Percentiles rank a stretch among this genome's conserved stretches.
Evolutionary conservation across 2,888 invertebrate species (phyloP).

Genomic region (Melipona bicolor): DNA sequence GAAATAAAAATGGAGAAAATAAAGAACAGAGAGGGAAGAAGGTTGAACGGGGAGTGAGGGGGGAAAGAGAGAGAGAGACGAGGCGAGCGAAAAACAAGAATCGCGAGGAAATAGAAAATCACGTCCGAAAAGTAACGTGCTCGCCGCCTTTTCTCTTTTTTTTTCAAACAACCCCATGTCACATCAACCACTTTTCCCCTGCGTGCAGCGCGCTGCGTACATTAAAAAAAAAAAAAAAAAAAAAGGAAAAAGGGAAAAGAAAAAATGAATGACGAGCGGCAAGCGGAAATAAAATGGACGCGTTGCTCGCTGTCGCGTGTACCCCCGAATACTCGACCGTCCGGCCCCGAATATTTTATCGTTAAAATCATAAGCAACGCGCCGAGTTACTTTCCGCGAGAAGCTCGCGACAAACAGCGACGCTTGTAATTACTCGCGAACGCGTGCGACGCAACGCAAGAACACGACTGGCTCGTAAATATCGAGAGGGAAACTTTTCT

Average conservation of each 20-base stretch:
- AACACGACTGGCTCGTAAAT: constrained; percentile 17
- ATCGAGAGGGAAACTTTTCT: background rate
- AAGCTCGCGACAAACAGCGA: background rate
- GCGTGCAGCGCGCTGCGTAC: background rate
- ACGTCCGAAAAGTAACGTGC: constrained; percentile 39
- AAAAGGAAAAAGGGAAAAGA: fast-evolving
- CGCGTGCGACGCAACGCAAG: background rate
- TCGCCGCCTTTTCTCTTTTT: background rate
- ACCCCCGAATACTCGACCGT: background rate
- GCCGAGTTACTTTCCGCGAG: constrained; percentile 3
- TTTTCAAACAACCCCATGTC: constrained; percentile 27
- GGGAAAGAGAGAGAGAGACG: background rate
- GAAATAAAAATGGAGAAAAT: background rate
- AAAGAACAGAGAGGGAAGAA: background rate
- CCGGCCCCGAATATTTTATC: constrained; percentile 11
- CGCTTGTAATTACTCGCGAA: background rate
- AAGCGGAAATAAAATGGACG: constrained; percentile 35
- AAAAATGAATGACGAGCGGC: constrained; percentile 37
- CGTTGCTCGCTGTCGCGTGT: background rate
- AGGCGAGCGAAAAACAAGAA: background rate
- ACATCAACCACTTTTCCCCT: background rate
- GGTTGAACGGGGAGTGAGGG: background rate
- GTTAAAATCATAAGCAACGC: constrained; percentile 32
- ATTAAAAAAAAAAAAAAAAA: background rate
- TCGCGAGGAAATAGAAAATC: constrained; percentile 34